Conservation (phyloP, 1,140 invertebrate genomes). For the Delia radicum region DNA sequence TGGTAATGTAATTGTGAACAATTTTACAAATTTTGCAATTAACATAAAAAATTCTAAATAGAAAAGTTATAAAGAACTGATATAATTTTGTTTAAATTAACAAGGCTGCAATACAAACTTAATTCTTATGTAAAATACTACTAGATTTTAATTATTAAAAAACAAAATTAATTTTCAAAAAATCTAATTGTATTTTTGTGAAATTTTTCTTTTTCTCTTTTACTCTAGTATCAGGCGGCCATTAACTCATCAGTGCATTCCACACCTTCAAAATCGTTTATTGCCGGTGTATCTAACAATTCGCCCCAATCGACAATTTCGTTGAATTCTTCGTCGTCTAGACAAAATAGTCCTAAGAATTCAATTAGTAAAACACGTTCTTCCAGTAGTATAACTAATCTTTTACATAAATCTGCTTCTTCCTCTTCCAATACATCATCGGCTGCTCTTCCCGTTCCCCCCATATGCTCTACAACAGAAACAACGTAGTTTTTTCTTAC, state of each 20-base stretch:
- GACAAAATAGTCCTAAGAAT: slow-evolving; percentile 57
- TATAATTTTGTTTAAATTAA: too few relatives aligned
- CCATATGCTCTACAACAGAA: slow-evolving; percentile 85
- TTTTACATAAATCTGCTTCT: slow-evolving; percentile 56
- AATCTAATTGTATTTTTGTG: too few relatives aligned
- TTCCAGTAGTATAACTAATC: slow-evolving; percentile 56
- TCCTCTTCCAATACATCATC: slow-evolving; percentile 44
- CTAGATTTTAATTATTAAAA: too few relatives aligned
- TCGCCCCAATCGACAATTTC: slow-evolving; percentile 55
- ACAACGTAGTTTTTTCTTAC: slow-evolving; percentile 95
- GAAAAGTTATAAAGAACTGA: too few relatives aligned
- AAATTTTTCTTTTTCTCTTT: too few relatives aligned
- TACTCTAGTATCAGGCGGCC: slow-evolving; percentile 57
- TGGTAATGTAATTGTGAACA: too few relatives aligned
- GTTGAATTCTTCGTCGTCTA: slow-evolving; percentile 60
- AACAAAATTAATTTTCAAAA: too few relatives aligned
- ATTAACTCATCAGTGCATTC: slow-evolving; percentile 60
- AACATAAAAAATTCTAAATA: too few relatives aligned
- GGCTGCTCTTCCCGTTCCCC: slow-evolving; percentile 58
- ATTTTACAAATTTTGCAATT: too few relatives aligned
- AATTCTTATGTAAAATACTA: too few relatives aligned
- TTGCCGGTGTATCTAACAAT: slow-evolving; percentile 48
- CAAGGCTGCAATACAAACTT: too few relatives aligned
- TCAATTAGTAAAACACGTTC: slow-evolving; percentile 58
- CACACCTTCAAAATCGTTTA: slow-evolving; percentile 64